phyloP scores from a whole-genome alignment of 2,888 invertebrate species.

The Parascotia fuliginaria region DNA sequence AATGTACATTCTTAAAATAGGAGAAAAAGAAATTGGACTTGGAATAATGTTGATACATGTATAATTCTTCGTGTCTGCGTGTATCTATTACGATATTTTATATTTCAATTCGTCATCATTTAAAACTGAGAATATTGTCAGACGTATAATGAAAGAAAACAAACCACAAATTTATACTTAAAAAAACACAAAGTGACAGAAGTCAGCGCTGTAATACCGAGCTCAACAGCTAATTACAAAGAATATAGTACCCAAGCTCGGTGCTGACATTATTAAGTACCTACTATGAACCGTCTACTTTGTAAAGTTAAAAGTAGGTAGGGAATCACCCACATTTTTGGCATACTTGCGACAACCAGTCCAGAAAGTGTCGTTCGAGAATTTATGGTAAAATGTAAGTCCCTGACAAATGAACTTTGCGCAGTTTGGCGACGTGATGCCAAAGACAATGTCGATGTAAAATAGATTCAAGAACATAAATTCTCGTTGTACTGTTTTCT shows the following conservation, averaged over 20 bases:
- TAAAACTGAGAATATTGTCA: conserved; percentile 13
- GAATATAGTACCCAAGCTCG: conserved; percentile 29
- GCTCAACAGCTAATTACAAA: conserved; percentile 50
- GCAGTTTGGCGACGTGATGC: conserved; percentile 65
- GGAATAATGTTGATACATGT: conserved; percentile 39
- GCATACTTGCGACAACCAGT: conserved; percentile 52
- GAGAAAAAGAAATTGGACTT: conserved; percentile 42
- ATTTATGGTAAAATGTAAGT: conserved; percentile 63
- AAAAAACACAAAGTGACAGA: conserved; percentile 36
- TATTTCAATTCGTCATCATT: conserved; percentile 18
- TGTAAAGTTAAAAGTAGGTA: conserved; percentile 44
- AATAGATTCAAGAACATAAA: conserved; percentile 61
- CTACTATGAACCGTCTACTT: conserved; percentile 41
- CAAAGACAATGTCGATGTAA: conserved; percentile 68
- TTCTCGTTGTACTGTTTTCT: conserved; percentile 56
- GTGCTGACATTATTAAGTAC: conserved; percentile 44
- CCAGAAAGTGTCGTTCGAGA: conserved; percentile 57
- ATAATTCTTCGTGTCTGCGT: conserved; percentile 25
- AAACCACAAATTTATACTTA: conserved; percentile 28
- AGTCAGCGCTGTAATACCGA: conserved; percentile 38
- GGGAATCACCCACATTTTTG: conserved; percentile 45
- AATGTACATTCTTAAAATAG: conserved; percentile 39
- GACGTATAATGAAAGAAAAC: conserved; percentile 20
- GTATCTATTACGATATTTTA: conserved; percentile 18
- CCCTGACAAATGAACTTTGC: conserved; percentile 75